Evolutionary conservation across 1,140 invertebrate species (phyloP).

Genomic region (Orius insidiosus): DNA sequence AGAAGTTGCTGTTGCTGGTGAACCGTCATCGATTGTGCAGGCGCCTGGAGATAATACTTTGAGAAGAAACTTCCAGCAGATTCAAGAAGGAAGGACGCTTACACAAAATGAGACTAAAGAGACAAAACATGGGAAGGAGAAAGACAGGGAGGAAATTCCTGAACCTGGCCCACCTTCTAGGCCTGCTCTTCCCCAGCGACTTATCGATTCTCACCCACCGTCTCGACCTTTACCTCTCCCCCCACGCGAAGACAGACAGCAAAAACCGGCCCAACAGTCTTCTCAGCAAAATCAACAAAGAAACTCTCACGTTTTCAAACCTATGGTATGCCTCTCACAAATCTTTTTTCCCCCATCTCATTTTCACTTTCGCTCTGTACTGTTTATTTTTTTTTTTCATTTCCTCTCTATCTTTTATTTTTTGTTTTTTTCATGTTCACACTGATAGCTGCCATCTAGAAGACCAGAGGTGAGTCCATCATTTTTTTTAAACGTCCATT

Average conservation of each 20-base stretch:
- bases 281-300: conserved; percentile 45
- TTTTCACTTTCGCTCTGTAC: conserved; percentile 28
- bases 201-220: conserved; percentile 47
- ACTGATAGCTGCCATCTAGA: conserved; percentile 49
- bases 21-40: conserved; percentile 78
- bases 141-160: conserved; percentile 35
- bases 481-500: conserved; percentile 4
- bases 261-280: conserved; percentile 37
- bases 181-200: conserved; percentile 69
- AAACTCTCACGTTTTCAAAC: conserved; percentile 66
- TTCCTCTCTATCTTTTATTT: conserved; percentile 14
- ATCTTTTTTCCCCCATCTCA: conserved; percentile 27
- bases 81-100: conserved; percentile 62
- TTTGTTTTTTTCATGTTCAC: conserved; percentile 19
- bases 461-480: conserved; percentile 54
- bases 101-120: conserved; percentile 33
- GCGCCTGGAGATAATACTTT: conserved; percentile 78
- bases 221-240: conserved; percentile 72
- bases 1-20: conserved; percentile 62
- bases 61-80: conserved; percentile 90
- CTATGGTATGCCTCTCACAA: conserved; percentile 40
- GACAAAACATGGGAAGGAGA: conserved; percentile 23
- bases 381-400: conserved; percentile 15
- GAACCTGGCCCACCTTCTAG: conserved; percentile 68
- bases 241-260: conserved; percentile 45